These are phyloP conservation scores for Sturnus vulgaris DNA, from an alignment of 2,113 vertebrate genomes.

Conservation along the genomic window DNA sequence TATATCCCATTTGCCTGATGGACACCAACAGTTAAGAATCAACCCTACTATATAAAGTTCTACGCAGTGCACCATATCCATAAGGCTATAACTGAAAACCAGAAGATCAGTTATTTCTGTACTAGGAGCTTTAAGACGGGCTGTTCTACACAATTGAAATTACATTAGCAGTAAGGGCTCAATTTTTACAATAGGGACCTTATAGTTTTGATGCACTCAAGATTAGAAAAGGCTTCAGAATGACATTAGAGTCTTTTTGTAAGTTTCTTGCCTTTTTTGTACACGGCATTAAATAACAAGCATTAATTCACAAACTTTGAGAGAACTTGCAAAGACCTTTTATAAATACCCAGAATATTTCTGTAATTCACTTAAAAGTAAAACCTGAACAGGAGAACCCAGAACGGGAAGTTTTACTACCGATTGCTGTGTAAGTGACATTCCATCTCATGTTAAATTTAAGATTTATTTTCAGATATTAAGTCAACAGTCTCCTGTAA, in stretches of 20 bases:
- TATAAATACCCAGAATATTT: slow-evolving; percentile 46
- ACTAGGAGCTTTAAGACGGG: slow-evolving; percentile 39
- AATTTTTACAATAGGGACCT: slow-evolving; percentile 35
- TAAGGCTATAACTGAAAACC: slow-evolving; percentile 61
- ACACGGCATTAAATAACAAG: slow-evolving; percentile 17
- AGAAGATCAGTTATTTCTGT: slow-evolving; percentile 8
- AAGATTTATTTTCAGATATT: slow-evolving; percentile 30
- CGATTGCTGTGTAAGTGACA: background rate
- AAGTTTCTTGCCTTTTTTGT: background rate
- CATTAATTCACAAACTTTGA: slow-evolving; percentile 41
- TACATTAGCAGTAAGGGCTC: slow-evolving; percentile 43
- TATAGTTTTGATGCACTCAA: slow-evolving; percentile 3
- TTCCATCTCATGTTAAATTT: background rate
- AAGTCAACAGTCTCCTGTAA: slow-evolving; percentile 39
- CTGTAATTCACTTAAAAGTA: slow-evolving; percentile 49
- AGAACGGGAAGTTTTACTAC: background rate
- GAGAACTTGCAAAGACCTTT: slow-evolving; percentile 43
- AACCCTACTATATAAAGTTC: slow-evolving; percentile 53
- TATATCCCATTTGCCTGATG: slow-evolving; percentile 46
- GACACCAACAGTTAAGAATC: slow-evolving; percentile 46
- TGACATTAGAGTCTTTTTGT: background rate
- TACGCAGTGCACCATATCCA: slow-evolving; percentile 59
- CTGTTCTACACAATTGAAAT: slow-evolving; percentile 16
- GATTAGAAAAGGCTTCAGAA: slow-evolving; percentile 26
- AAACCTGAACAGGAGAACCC: slow-evolving; percentile 63